A percentile compares a stretch with the other conserved stretches of the same genome.
Evolutionary conservation across 1,140 invertebrate genomes (phyloP).

Genomic region (Drosophila micromelanica): DNA sequence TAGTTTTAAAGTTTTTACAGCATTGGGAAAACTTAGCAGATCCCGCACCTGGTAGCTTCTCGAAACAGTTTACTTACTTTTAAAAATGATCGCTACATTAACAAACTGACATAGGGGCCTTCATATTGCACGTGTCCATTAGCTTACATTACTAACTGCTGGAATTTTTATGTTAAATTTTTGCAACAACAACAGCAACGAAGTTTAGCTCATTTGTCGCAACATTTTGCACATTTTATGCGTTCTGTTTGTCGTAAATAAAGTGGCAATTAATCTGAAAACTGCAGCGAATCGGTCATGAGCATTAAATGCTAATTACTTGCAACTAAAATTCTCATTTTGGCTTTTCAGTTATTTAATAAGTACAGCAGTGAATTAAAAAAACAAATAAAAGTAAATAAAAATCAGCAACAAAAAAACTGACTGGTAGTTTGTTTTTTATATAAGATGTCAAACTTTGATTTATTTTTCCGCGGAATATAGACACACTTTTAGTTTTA

Average conservation of each 20-base stretch:
- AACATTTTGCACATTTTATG: conserved; percentile 36
- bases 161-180: conserved; percentile 54
- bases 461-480: conserved; percentile 78
- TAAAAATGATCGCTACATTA: conserved; percentile 1
- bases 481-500: conserved; percentile 63
- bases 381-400: conserved; percentile 37
- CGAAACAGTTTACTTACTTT: background rate
- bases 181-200: conserved; percentile 26
- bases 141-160: conserved; percentile 24
- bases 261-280: conserved; percentile 74
- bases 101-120: conserved; percentile 2
- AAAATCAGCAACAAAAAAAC: conserved; percentile 29
- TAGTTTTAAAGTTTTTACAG: background rate
- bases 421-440: conserved; percentile 30
- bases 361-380: conserved; percentile 41
- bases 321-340: conserved; percentile 67
- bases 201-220: conserved; percentile 26
- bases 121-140: conserved; percentile 5
- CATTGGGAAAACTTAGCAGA: background rate
- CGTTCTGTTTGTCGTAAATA: conserved; percentile 59
- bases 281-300: conserved; percentile 76
- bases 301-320: conserved; percentile 79
- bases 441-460: conserved; percentile 72
- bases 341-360: conserved; percentile 64
- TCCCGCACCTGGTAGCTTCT: background rate